Evolutionary conservation across 1,140 invertebrate genomes (phyloP).

Genomic region (Hetaerina americana): DNA sequence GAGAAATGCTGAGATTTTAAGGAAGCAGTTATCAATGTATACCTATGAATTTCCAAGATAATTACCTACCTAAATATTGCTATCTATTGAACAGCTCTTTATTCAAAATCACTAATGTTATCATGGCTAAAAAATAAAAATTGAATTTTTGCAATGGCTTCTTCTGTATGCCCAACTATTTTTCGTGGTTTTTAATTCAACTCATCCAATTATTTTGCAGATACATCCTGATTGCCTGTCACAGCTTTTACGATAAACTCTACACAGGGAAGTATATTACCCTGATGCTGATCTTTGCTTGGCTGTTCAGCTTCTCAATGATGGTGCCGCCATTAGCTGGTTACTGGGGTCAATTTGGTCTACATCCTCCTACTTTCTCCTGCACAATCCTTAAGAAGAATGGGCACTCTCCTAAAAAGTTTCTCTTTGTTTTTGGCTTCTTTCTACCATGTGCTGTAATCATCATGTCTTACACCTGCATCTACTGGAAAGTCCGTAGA

Average conservation of each 20-base stretch:
- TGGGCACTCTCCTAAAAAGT: constrained; percentile 67
- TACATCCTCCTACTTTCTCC: constrained; percentile 63
- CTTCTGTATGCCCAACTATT: neutral
- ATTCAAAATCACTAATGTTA: no score
- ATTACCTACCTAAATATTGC: no score
- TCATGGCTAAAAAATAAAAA: no score
- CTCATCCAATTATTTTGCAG: constrained; percentile 33
- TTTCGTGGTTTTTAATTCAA: neutral
- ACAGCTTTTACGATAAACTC: constrained; percentile 55
- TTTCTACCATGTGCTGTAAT: constrained; percentile 69
- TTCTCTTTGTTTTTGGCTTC: constrained; percentile 70
- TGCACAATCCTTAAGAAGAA: constrained; percentile 72
- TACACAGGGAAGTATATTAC: constrained; percentile 57
- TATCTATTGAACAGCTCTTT: no score
- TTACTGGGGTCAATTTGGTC: constrained; percentile 68
- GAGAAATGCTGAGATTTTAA: no score
- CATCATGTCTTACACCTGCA: constrained; percentile 69
- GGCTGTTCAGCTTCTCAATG: constrained; percentile 49
- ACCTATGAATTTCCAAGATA: no score
- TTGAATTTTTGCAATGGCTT: no score
- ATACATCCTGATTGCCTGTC: constrained; percentile 67
- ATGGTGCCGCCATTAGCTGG: constrained; percentile 62
- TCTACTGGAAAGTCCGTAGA: constrained; percentile 62
- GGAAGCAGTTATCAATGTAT: no score
- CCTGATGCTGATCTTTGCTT: constrained; percentile 60